Base-by-base conservation (phyloP, 2,113 vertebrate genomes). In the Oreochromis spilurus region DNA sequence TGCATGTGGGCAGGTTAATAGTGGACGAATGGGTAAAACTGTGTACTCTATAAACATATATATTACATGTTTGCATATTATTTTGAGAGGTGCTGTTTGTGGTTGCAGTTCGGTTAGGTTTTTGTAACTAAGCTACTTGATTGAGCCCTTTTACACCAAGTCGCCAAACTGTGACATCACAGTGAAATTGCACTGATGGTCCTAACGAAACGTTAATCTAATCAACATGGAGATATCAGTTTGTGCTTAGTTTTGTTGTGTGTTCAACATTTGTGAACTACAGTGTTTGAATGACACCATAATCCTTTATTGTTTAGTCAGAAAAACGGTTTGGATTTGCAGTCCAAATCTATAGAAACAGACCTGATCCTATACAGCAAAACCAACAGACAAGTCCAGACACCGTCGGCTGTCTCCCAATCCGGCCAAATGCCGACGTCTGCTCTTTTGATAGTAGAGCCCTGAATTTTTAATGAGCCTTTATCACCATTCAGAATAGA, bases 381-480 rank as follows among this genome's bases (percentile, higher is more conserved):
- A 86, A 70, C 85, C 58, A 55, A 50, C 84, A 92, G 78, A 86
- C 60, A 21, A 55, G 85, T 85, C 72, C 88, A 92, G 87, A 89
- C 86, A 8, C 52, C 17, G 50, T 86, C 26, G 38, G 58, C 83
- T 79, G 83, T 72, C 91, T 93, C 81, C 87, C 83, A 82, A 83
- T 86, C 92, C 38, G 24, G 80, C 75, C 91, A 85, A 92, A 85
- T 89, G 93, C 93, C 38, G 81, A 92, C 88, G 38, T 91, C 21
- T 2, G 36, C 90, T 89, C 86, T 91, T 95, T 91, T 91, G 91
- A 94, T 90, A 82, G 92, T 67, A 57, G 85, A 88, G 16, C 21
- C 52, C 93, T 96, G 84, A 84, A 95, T 95, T 90, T 95, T 96
- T 96, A 94, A 96, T 95, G 89, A 94, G 79, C 82, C 82, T 67